Base-by-base conservation (phyloP, 2,113 vertebrate genomes). In the Ciconia stormi region DNA sequence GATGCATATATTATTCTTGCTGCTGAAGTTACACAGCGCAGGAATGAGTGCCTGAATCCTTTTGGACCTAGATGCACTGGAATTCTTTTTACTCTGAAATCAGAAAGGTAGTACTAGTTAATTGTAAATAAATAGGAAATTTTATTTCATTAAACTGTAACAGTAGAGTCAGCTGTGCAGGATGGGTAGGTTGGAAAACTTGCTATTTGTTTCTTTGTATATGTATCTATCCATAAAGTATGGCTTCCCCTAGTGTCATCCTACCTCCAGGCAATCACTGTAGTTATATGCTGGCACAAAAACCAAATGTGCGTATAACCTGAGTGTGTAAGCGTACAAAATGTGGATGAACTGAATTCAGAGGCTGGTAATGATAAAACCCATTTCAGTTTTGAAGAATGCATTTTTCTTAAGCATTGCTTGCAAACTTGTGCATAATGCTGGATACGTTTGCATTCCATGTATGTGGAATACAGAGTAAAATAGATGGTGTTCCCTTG, bases 1-100 rank as follows among this genome's bases (percentile, higher is more conserved):
- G 91, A 95, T 91, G 93, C 96, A 83, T 91, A 63, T 69, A 53
- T 93, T 96, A 86, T 67, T 94, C 76, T 83, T 74, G n/a, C 71
- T 87, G 42, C 58, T 79, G 26, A 87, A 81, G 21, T 82, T 95
- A 58, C 11, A 30, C n/a, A 59, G 58, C 73, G 34, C 20, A 65
- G 59, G 53, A 88, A n/a, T 27, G 42, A 82, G 7, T 15, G 20
- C 32, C 53, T 84, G 53, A 30, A 16, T 65, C 8, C 25, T 86
- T 56, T 65, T 66, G 73, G 70, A 90, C 11, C 16, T 80, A 42
- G 69, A 42, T 21, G 11, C n/a, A 26, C 13, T 46, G 59, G 29
- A 53, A 47, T 86, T 91, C 58, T 70, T 36, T 62, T 63, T 47
- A 17, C 17, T 78, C 21, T 55, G 29, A 49, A 56, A n/a, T 63